Evolutionary conservation across 2,888 invertebrate species (phyloP).

Genomic region (Clitarchus hookeri): DNA sequence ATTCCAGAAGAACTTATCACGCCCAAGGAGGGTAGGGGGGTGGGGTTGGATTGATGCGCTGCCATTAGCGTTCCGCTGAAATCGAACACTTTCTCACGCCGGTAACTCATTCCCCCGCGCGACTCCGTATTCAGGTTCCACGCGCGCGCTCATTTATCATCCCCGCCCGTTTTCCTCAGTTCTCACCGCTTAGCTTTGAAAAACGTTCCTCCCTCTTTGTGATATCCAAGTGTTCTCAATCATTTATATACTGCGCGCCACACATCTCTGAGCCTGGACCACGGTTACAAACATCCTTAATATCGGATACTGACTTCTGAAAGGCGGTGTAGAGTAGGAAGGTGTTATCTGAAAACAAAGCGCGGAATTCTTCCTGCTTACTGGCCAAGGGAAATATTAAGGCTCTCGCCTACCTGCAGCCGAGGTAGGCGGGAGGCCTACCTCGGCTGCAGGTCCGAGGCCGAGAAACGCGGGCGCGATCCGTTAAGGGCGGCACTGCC

Average conservation of each 20-base stretch:
- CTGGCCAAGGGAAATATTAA: too few relatives aligned
- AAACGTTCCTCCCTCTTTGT: not conserved
- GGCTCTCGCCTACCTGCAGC: too few relatives aligned
- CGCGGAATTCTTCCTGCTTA: too few relatives aligned
- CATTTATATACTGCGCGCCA: not conserved
- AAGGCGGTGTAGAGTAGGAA: too few relatives aligned
- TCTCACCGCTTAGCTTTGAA: not conserved
- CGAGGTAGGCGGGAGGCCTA: too few relatives aligned
- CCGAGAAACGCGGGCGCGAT: too few relatives aligned
- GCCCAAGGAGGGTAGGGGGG: not conserved
- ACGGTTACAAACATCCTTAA: too few relatives aligned
- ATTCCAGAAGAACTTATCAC: not conserved
- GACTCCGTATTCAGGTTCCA: not conserved
- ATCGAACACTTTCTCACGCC: not conserved
- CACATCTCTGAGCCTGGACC: too few relatives aligned
- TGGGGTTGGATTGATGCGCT: not conserved
- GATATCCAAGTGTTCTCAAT: not conserved
- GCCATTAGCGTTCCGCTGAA: constrained; percentile 3
- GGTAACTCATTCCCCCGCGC: not conserved
- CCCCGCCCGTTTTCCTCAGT: not conserved
- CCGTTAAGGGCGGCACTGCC: too few relatives aligned
- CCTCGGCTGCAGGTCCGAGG: too few relatives aligned
- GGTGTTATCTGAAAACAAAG: too few relatives aligned
- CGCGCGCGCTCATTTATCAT: not conserved
- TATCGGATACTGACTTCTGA: too few relatives aligned